Evolutionary conservation across 1,140 invertebrate species (phyloP).

Genomic region (Aphidius gifuensis): DNA sequence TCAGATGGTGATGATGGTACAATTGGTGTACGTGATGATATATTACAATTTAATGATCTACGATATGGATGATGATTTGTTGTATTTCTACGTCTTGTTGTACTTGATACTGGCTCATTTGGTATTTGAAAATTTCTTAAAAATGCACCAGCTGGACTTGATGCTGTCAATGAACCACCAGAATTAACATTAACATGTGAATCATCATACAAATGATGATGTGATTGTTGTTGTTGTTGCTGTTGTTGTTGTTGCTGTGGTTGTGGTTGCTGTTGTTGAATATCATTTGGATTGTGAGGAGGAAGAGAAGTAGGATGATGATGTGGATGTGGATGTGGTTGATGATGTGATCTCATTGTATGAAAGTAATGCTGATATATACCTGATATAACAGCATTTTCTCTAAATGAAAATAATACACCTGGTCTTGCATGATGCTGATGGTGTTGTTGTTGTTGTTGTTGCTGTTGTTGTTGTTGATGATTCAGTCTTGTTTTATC

Average conservation of each 20-base stretch:
- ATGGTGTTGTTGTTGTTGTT: slow-evolving; percentile 6
- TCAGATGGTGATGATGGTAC: slow-evolving; percentile 25
- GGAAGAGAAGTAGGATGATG: slow-evolving; percentile 22
- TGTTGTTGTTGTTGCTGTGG: slow-evolving; percentile 20
- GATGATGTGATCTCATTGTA: slow-evolving; percentile 37
- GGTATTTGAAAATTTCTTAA: slow-evolving; percentile 18
- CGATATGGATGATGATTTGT: slow-evolving; percentile 27
- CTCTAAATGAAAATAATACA: slow-evolving; percentile 32
- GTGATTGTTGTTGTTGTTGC: slow-evolving; percentile 26
- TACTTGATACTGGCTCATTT: slow-evolving; percentile 10
- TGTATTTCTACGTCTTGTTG: slow-evolving; percentile 12
- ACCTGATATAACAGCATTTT: slow-evolving; percentile 45
- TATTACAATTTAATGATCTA: slow-evolving; percentile 23
- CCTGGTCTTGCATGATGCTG: slow-evolving; percentile 17
- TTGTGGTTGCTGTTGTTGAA: slow-evolving; percentile 29
- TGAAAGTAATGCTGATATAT: slow-evolving; percentile 44
- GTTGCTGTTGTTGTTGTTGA: slow-evolving; percentile 3
- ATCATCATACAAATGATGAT: slow-evolving; percentile 26
- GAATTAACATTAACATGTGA: slow-evolving; percentile 8
- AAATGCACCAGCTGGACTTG: slow-evolving; percentile 17
- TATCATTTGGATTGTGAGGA: slow-evolving; percentile 19
- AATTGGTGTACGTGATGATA: slow-evolving; percentile 17
- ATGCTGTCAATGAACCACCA: not conserved
- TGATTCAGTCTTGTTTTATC: slow-evolving; percentile 22
- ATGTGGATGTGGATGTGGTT: slow-evolving; percentile 32